Evolutionary conservation across 1,140 invertebrate species (phyloP).

Genomic region (Thaumetopoea pityocampa): DNA sequence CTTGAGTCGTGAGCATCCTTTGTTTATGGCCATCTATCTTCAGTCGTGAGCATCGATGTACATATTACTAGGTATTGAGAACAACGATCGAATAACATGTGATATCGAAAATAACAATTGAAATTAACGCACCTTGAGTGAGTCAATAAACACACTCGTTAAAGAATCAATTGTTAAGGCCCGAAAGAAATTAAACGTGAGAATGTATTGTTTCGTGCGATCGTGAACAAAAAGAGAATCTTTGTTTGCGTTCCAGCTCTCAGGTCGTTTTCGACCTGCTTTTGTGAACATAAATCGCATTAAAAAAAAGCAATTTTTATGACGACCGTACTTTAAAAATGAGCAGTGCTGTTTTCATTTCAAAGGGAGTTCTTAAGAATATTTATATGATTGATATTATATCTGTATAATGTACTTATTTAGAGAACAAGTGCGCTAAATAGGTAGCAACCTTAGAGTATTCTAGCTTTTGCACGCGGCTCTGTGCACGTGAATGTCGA

Average conservation of each 20-base stretch:
- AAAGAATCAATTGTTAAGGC: conserved; percentile 67
- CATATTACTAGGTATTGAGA: too few relatives aligned
- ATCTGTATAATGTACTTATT: too few relatives aligned
- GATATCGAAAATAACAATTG: conserved; percentile 47
- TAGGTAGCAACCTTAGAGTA: too few relatives aligned
- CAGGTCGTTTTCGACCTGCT: conserved; percentile 68
- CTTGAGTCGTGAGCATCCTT: too few relatives aligned
- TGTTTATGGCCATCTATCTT: too few relatives aligned
- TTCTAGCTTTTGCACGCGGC: too few relatives aligned
- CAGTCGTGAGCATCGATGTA: too few relatives aligned
- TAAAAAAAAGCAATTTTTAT: conserved; percentile 61
- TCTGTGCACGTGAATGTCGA: too few relatives aligned
- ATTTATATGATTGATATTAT: too few relatives aligned
- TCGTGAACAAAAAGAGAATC: conserved; percentile 64
- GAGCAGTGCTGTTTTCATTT: too few relatives aligned
- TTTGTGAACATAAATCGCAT: conserved; percentile 60
- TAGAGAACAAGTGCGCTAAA: too few relatives aligned
- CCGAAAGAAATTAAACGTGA: conserved; percentile 74
- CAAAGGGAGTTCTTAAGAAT: too few relatives aligned
- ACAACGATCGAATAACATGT: conserved; percentile 1
- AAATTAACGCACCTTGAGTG: conserved; percentile 59
- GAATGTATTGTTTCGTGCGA: conserved; percentile 72
- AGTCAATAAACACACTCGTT: conserved; percentile 73
- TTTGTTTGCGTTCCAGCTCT: conserved; percentile 57
- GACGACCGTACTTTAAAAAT: conserved; percentile 31